Evolutionary conservation across 35 echinoderm and acorn worm species (phyloP).

Genomic region (Anneissia japonica): DNA sequence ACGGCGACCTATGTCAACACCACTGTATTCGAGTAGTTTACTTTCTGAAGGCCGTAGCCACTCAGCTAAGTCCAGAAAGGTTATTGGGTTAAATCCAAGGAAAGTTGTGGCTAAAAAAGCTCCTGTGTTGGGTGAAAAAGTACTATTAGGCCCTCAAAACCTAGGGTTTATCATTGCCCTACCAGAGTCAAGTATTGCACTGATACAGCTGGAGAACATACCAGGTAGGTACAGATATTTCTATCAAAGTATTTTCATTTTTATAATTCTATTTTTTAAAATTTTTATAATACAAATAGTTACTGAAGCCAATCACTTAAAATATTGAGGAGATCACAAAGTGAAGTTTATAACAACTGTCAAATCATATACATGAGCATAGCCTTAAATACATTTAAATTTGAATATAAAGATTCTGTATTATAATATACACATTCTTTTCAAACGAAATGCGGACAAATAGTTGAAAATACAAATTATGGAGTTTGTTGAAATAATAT

Average conservation of each 20-base stretch:
- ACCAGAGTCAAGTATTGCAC: slow-evolving; percentile 72
- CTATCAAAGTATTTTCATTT: neutral
- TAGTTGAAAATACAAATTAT: no score
- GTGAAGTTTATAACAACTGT: neutral
- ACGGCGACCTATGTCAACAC: slow-evolving; percentile 75
- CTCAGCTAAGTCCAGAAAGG: neutral
- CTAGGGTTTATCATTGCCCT: slow-evolving; percentile 77
- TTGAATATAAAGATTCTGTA: neutral
- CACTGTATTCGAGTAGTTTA: slow-evolving; percentile 60
- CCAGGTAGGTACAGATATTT: slow-evolving; percentile 51
- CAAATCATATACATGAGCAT: neutral
- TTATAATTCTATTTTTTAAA: neutral
- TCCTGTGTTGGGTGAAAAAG: slow-evolving; percentile 71
- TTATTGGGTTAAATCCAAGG: neutral
- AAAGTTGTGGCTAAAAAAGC: slow-evolving; percentile 21
- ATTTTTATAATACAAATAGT: neutral
- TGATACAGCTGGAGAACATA: slow-evolving; percentile 82
- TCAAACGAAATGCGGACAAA: no score
- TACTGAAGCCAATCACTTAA: no score
- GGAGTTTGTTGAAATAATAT: no score
- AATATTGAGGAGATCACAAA: neutral
- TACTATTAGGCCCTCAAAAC: slow-evolving; percentile 83
- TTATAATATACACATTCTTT: no score
- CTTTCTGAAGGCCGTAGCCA: slow-evolving; percentile 38
- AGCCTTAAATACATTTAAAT: neutral